Evolutionary conservation across 1,140 invertebrate species (phyloP).

Genomic region (Penaeus chinensis): DNA sequence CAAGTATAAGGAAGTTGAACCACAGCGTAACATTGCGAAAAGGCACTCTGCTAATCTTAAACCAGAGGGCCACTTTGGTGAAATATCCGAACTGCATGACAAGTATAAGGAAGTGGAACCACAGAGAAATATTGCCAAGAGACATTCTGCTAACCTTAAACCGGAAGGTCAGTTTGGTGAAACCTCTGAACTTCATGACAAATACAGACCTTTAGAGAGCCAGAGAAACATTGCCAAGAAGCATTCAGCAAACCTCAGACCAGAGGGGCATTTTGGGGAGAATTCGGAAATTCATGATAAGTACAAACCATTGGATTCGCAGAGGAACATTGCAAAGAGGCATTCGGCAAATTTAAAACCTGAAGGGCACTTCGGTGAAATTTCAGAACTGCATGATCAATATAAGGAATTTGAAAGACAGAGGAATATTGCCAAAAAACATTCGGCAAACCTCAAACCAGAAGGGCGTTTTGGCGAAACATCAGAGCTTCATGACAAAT

Average conservation of each 20-base stretch:
- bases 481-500: slow-evolving; percentile 42
- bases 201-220: slow-evolving; percentile 21
- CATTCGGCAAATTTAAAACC: slow-evolving; percentile 14
- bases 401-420: slow-evolving; percentile 18
- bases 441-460: slow-evolving; percentile 38
- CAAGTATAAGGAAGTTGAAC: slow-evolving; percentile 2
- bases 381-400: slow-evolving; percentile 31
- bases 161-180: slow-evolving; percentile 42
- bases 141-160: slow-evolving; percentile 21
- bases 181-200: slow-evolving; percentile 39
- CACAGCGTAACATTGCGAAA: slow-evolving; percentile 22
- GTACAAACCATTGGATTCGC: slow-evolving; percentile 5
- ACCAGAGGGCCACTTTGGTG: slow-evolving; percentile 11
- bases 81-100: slow-evolving; percentile 31
- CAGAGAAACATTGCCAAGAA: slow-evolving; percentile 43
- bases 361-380: slow-evolving; percentile 39
- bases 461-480: slow-evolving; percentile 35
- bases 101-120: slow-evolving; percentile 18
- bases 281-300: slow-evolving; percentile 32
- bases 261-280: slow-evolving; percentile 42
- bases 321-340: slow-evolving; percentile 40
- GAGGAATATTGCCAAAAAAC: slow-evolving; percentile 40
- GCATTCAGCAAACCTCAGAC: slow-evolving; percentile 37
- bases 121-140: slow-evolving; percentile 40
- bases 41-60: background rate